Evolutionary conservation across 2,113 vertebrate genomes (phyloP), one percentile per base, ranked within the genome.

Genomic region (Siniperca knerii): DNA sequence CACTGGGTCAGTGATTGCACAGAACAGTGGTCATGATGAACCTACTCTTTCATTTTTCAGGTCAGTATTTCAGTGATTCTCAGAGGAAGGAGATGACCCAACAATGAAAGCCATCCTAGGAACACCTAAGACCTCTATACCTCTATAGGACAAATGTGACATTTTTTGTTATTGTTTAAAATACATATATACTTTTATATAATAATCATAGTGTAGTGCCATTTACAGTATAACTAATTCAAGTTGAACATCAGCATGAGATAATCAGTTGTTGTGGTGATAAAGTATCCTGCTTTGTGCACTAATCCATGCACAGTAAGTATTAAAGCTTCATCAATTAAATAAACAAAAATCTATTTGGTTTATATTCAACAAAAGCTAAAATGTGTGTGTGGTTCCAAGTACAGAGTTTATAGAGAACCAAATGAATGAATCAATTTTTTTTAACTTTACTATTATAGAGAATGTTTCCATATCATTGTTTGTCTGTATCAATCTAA

Each of bases 51-150:
- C 64, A 72, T 67, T 85, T 90, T 90, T 82, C 84, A 88, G 86
- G 70, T 86, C 83, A 89, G 79, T 82, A 81, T 92, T 88, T 86
- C 61, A 89, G 84, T 73, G 85, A 85, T 89, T 92, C 90, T 90
- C 77, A 88, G 80, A 87, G 79, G 90, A 91, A 87, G 80, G 48
- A 83, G 52, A 83, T 78, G 87, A 93, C 92, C 85, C 86, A 92
- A 77, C 92, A 92, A 89, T 91, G 91, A 90, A 92, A 88, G 62
- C 57, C 81, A 90, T 83, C 81, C 89, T 61, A 4, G 54, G 29
- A 86, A 91, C 87, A 93, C 90, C 87, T 84, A 88, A 94, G 89
- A 91, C 86, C 29, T 29, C 29, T 29, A 29, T 29, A 44, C 71
- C 20, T 65, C 29, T 40, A 72, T 6, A 33, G 12, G 18, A 79